Evolutionary conservation across 2,888 invertebrate species (phyloP), one percentile per base, ranked within the genome.

Genomic region (Erpobdella octoculata): DNA sequence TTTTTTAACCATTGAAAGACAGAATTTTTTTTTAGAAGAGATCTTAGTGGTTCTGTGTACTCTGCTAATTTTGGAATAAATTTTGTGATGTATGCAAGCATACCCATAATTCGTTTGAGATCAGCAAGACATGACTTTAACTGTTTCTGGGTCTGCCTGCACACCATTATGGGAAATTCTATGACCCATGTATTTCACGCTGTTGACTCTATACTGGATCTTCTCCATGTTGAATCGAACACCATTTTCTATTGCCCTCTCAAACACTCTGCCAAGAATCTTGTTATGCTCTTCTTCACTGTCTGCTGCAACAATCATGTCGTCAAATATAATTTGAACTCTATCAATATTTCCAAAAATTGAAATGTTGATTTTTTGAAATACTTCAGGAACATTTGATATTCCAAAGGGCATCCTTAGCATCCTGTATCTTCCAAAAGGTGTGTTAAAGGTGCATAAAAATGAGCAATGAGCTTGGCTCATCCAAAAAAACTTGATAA

Each of bases 61-160:
- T 41, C 35, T 61, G 77, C 75, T 9, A 76, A 59, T 41, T 77
- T 74, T 15, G 76, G 75, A 35, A 78, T 73, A 70, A 75, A 77
- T 67, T 74, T 75, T 9, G 73, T 48, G 9, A 77, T 53, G 15
- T 68, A 77, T 38, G 74, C 74, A 5, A 77, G 72, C 9, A 77
- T 28, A 35, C 76, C 76, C 53, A 53, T 53, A 6, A 53, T 2
- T n/a, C 48, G 18, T 48, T 28, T 53, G 21, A 53, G 21, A 28
- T 53, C 53, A 53, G 75, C 71, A 64, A 75, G 59, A 75, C 25
- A 73, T 41, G 2, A 77, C 48, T 64, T 75, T 75, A 5, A 69
- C 66, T 38, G 28, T 64, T 41, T 75, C 74, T 35, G 74, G 73
- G 37, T 71, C 62, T 46, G 46, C 46, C 21, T 2, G 3, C 0